Evolutionary conservation across 2,888 invertebrate genomes (phyloP), one percentile per base, ranked within the genome.

Genomic region (Blomia tropicalis): DNA sequence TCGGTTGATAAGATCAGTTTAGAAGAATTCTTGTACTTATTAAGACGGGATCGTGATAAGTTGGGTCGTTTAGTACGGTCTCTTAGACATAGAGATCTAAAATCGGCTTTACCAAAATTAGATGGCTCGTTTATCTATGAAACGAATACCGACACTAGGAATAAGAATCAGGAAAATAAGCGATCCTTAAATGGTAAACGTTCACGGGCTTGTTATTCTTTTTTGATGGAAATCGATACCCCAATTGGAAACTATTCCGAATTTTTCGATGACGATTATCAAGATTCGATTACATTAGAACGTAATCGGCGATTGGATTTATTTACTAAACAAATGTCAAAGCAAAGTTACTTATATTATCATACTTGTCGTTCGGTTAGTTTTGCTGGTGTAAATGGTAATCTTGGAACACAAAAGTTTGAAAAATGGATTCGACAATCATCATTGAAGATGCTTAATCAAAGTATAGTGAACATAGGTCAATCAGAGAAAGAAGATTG

Each of bases 11-110:
- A 14, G 44, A 70, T 77, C 58, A 82, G 83, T 65, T 75, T 78
- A 0, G 79, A 79, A 67, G 87, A 89, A 69, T 79, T 91, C 30
- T 80, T 91, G 60, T 90, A 85, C 73, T 73, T 90, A 11, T 79
- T 91, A 78, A 79, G 89, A 32, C 85, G 83, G 70, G 85, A 89
- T 73, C 82, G 83, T 67, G 76, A 82, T 3, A 73, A 73, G 66
- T 65, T 74, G 31, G 66, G 68, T 2, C 66, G 73, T 23, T 63
- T 74, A 32, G 61, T 74, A n/a, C 68, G 70, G 7, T 73, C 71
- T 66, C 67, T 73, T 67, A 68, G 70, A 19, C 63, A 72, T 62
- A 71, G 71, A 66, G 74, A 74, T 65, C n/a, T 71, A 65, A 72
- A 72, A 62, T 60, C 70, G n/a, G 29, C 25, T 11, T 17, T 56